Evolutionary conservation across 2,888 invertebrate genomes (phyloP).

Genomic region (Prosopocoilus inquinatus): DNA sequence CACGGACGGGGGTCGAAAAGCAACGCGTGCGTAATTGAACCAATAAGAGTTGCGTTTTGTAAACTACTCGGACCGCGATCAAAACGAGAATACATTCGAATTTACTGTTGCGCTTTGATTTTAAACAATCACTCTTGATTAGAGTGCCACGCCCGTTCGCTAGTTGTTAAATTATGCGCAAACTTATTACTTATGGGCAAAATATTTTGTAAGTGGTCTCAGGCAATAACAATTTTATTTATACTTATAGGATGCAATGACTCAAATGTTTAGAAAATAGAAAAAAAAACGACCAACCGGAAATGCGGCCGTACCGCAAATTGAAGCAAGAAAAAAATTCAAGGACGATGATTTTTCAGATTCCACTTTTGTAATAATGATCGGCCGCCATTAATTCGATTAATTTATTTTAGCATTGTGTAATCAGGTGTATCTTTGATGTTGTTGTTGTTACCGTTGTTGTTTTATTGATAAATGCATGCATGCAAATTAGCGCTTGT

Average conservation of each 20-base stretch:
- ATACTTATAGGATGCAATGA: constrained; percentile 16
- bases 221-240: constrained; percentile 11
- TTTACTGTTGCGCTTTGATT: neutral
- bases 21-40: too few species aligned
- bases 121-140: neutral
- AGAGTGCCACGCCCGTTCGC: neutral
- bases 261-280: constrained; percentile 17
- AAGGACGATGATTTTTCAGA: constrained; percentile 25
- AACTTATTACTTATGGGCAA: neutral
- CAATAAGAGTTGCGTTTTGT: too few species aligned
- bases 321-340: constrained; percentile 18
- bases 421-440: neutral
- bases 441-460: neutral
- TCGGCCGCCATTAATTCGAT: neutral
- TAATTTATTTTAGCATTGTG: constrained; percentile 2
- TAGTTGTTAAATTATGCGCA: neutral
- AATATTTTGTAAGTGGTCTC: constrained; percentile 10
- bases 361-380: constrained; percentile 10
- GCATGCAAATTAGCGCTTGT: neutral
- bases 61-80: too few species aligned
- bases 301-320: constrained; percentile 22
- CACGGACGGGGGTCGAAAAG: too few species aligned
- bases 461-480: constrained; percentile 4
- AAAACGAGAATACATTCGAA: too few species aligned
- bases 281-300: constrained; percentile 22